phyloP scores from a whole-genome alignment of 1,140 invertebrate genomes.

The Holotrichia oblita region DNA sequence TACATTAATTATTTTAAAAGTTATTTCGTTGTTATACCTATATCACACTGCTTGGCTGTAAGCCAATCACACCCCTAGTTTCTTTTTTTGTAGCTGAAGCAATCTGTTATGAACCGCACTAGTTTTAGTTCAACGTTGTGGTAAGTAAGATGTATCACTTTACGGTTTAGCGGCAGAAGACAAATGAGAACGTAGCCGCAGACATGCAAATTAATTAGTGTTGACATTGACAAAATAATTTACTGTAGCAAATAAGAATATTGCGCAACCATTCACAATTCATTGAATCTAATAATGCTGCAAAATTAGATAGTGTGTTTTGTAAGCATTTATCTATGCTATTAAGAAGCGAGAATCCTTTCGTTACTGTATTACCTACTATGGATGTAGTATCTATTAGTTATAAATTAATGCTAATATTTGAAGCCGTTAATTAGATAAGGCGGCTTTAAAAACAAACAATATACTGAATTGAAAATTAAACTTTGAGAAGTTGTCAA shows the following conservation, averaged over 20 bases:
- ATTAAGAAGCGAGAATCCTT: too few relatives aligned
- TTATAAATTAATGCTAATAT: too few relatives aligned
- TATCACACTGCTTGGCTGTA: neutral
- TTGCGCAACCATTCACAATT: too few relatives aligned
- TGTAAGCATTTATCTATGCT: too few relatives aligned
- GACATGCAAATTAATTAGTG: neutral
- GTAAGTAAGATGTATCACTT: constrained; percentile 34
- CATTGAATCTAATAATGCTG: too few relatives aligned
- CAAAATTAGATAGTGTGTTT: too few relatives aligned
- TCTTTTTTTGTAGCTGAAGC: neutral
- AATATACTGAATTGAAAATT: too few relatives aligned
- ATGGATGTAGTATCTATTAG: too few relatives aligned
- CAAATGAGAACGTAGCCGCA: neutral
- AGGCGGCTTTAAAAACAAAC: too few relatives aligned
- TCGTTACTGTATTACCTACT: too few relatives aligned
- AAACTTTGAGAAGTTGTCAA: too few relatives aligned
- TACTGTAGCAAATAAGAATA: neutral
- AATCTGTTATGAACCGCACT: constrained; percentile 15
- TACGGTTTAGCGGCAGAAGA: constrained; percentile 13
- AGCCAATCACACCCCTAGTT: neutral
- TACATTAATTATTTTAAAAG: neutral
- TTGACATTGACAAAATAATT: constrained; percentile 14
- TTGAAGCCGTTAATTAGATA: too few relatives aligned
- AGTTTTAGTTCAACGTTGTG: constrained; percentile 14
- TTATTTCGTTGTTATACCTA: neutral